Percentiles rank a stretch among this genome's conserved stretches.
phyloP scores from a whole-genome alignment of 2,797 vertebrate genomes.

The Acanthurus leucopareius region DNA sequence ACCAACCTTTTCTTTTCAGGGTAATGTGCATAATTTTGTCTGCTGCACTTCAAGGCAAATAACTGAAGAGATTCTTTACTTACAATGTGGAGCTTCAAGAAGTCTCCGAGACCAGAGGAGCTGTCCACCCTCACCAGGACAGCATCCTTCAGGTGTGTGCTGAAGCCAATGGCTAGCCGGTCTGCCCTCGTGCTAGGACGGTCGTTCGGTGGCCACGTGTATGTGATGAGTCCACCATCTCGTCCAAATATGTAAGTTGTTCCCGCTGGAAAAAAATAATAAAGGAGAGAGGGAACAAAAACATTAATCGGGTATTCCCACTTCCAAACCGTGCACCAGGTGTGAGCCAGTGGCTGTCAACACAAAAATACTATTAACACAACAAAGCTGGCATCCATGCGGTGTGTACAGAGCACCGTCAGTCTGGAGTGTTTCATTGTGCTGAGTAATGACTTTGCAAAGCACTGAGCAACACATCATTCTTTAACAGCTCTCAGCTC shows the following conservation, averaged over 20 bases:
- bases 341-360: constrained; percentile 55
- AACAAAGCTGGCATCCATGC: constrained; percentile 42
- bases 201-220: constrained; percentile 98
- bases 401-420: constrained; percentile 40
- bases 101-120: constrained; percentile 96
- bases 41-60: not conserved
- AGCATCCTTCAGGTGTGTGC: constrained; percentile 96
- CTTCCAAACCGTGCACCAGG: constrained; percentile 2
- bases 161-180: constrained; percentile 97
- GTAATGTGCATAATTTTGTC: not conserved
- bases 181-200: constrained; percentile 97
- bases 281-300: constrained; percentile 14
- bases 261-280: constrained; percentile 87
- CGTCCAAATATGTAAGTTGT: constrained; percentile 98
- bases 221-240: constrained; percentile 97
- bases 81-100: constrained; percentile 98
- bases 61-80: constrained; percentile 79
- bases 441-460: constrained; percentile 72
- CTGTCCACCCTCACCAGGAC: constrained; percentile 97
- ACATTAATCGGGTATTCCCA: constrained; percentile 28
- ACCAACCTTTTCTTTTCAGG: constrained; percentile 10
- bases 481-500: constrained; percentile 69
- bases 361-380: constrained; percentile 59
- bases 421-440: constrained; percentile 62
- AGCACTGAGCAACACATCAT: constrained; percentile 69